These are phyloP conservation scores for Noctua pronuba DNA, from an alignment of 2,888 invertebrate genomes.

Conservation along the genomic window DNA sequence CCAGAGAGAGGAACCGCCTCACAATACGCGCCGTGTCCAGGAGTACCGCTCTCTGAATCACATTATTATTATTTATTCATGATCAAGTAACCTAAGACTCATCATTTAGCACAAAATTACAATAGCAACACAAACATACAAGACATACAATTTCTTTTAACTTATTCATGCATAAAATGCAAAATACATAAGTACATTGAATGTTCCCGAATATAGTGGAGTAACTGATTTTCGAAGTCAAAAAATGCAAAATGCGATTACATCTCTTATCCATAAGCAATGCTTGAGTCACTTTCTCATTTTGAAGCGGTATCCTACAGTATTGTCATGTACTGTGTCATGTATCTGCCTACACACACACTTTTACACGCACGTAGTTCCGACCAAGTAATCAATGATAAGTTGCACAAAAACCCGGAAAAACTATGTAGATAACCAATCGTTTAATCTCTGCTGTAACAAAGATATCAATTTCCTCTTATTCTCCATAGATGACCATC, in stretches of 20 bases:
- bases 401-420: not conserved
- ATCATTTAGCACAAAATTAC: no score
- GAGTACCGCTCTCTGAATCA: no score
- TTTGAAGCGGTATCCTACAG: not conserved
- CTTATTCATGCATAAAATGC: no score
- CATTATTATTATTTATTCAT: no score
- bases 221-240: not conserved
- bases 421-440: not conserved
- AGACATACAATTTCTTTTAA: no score
- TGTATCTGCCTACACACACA: not conserved
- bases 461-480: not conserved
- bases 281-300: not conserved
- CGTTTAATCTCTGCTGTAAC: not conserved
- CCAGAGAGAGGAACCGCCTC: no score
- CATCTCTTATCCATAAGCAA: not conserved
- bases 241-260: not conserved
- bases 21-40: no score
- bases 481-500: not conserved
- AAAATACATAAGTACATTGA: not conserved
- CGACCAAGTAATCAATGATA: not conserved
- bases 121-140: no score
- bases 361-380: not conserved
- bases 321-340: not conserved
- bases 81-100: no score
- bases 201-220: not conserved